Conservation (phyloP, 2,113 vertebrate genomes). For the Micromys minutus region DNA sequence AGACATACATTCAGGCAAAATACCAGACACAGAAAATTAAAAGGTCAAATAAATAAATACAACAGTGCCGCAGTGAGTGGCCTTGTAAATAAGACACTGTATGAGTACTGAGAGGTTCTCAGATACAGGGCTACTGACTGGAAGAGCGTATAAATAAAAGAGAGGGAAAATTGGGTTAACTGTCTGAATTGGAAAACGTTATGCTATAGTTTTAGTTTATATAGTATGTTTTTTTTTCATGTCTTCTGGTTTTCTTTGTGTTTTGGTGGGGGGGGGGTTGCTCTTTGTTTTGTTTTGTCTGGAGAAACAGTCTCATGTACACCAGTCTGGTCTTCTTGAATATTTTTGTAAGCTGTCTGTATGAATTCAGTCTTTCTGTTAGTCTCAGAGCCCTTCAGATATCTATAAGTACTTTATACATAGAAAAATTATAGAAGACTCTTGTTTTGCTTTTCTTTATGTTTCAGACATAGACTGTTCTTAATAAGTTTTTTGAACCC, state of each 20-base stretch:
- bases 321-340: background rate
- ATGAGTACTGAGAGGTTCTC: background rate
- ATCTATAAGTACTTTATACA: conserved; percentile 35
- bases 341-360: background rate
- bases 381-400: background rate
- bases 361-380: conserved; percentile 29
- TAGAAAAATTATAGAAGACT: background rate
- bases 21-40: background rate
- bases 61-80: background rate
- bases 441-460: background rate
- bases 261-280: too few relatives aligned
- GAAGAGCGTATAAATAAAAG: background rate
- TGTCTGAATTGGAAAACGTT: conserved; percentile 6
- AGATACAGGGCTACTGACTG: background rate
- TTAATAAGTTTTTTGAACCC: background rate
- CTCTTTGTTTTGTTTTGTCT: background rate
- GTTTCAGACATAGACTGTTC: conserved; percentile 21
- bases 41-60: background rate
- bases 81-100: background rate
- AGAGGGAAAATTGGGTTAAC: background rate
- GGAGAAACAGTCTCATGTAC: background rate
- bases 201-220: conserved; percentile 18
- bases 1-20: background rate
- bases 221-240: conserved; percentile 22
- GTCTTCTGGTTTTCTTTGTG: background rate